Evolutionary conservation across 2,888 invertebrate species (phyloP), one percentile per base, ranked within the genome.

Genomic region (Polylopha cassiicola): DNA sequence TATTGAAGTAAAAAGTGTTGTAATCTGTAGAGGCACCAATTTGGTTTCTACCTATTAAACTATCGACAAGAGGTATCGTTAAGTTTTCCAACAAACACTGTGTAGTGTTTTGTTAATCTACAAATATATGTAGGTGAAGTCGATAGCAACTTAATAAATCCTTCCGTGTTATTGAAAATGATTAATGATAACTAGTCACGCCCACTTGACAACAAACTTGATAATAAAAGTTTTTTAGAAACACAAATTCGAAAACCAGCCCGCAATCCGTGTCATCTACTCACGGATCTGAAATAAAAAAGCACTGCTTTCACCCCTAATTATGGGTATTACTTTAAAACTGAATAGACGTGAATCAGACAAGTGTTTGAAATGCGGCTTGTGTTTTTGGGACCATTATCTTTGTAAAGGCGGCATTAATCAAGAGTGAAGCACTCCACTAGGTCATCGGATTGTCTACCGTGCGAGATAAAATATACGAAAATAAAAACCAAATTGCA

Each of bases 281-380:
- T 65, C 65, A 64, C 66, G 73, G 67, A 70, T 55, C 61, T 58
- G 46, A 61, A 60, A 59, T 58, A 62, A 62, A 56, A 51, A 57
- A 37, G 47, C 53, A 55, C 61, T 58, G 64, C 77, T 79, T 78
- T 79, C 77, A 68, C 75, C 65, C 68, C 63, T 77, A 74, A 78
- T 77, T 75, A 71, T 69, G 60, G 68, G 59, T 70, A 56, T 66
- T 54, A 50, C 45, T 43, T 50, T 61, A 51, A 54, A 58, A 51
- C 63, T 44, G 63, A 68, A 65, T 62, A 54, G 55, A 60, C 55
- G 54, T 65, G 65, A 62, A 60, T 71, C 65, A 66, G 65, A 61
- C 60, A 61, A 61, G 61, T 63, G 58, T 44, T 55, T 47, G 46
- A 47, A 54, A 56, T 50, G 50, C 48, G 43, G 43, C 45, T 52